Evolutionary conservation across 2,888 invertebrate species (phyloP), one percentile per base, ranked within the genome.

Genomic region (Megaustenia siamemsis): DNA sequence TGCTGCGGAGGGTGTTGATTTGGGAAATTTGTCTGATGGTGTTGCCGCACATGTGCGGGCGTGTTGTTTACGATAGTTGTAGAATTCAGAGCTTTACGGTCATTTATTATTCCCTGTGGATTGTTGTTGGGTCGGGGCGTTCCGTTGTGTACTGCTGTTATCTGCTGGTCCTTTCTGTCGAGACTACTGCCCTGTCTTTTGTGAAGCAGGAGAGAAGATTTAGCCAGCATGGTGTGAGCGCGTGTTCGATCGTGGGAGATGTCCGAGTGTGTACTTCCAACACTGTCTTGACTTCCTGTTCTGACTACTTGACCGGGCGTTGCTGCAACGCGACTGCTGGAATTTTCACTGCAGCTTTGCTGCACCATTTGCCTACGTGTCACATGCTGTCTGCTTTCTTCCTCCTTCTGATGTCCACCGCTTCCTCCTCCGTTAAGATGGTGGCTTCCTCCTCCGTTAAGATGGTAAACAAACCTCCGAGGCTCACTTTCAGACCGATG

Each of bases 251-350:
- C 93, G 79, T 93, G 93, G 2, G 93, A 93, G 35, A 93, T 92
- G 82, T 93, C 93, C 0, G 93, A 93, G 84, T 93, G 93, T 4
- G 92, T 92, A 90, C 97, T 97, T 1, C 97, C 96, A 0, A 97
- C 96, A 0, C 97, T 97, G 92, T 97, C 97, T 83, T 96, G 96
- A 92, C 97, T 97, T 86, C 97, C 97, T 86, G 97, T 96, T 84
- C 96, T 95, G 82, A 96, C 95, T 0, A 96, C 96, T 87, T 93
- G 87, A 84, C 92, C 86, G 56, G 92, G 88, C 60, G 91, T 90
- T 4, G 38, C 18, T 63, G 88, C 87, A 15, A 90, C 81, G 8
- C 88, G 73, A 32, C 40, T 60, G 2, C 53, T 63, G 1, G 53
- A 40, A 71, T 77, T 40, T 35, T 80, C 80, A 38, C 40, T 66